Evolutionary conservation across 2,113 vertebrate species (phyloP).

Genomic region (Tachysurus fulvidraco): DNA sequence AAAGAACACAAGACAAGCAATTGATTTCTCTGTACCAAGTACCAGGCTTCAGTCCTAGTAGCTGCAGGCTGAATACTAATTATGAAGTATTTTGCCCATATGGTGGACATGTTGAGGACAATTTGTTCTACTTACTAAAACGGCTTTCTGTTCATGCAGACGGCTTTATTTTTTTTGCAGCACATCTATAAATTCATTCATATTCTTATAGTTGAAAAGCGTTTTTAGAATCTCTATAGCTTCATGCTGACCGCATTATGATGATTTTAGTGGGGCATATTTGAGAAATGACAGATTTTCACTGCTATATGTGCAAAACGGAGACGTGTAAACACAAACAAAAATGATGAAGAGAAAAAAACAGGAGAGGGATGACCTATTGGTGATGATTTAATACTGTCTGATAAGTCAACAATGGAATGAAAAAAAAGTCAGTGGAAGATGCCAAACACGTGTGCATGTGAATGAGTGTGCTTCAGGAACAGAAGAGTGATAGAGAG

Average conservation of each 20-base stretch:
- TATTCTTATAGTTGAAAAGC: background rate
- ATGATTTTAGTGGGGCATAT: background rate
- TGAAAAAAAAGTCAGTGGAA: background rate
- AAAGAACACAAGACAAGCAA: background rate
- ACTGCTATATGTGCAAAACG: constrained; percentile 7
- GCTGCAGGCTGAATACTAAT: constrained; percentile 6
- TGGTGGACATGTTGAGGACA: constrained; percentile 7
- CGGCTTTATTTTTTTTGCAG: background rate
- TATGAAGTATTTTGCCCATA: background rate
- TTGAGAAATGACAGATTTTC: background rate
- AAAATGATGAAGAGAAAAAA: background rate
- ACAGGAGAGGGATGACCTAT: background rate
- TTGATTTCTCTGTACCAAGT: background rate
- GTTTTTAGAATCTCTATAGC: background rate
- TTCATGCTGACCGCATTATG: background rate
- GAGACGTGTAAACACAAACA: background rate
- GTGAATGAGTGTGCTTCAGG: background rate
- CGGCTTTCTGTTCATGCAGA: background rate
- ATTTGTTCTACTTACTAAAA: background rate
- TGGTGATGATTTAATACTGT: constrained; percentile 26
- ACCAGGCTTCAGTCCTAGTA: background rate
- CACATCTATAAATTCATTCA: background rate
- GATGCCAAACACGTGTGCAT: background rate
- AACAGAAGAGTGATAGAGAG: background rate
- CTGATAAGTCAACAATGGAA: constrained; percentile 25